These are phyloP conservation scores for Turritopsis dohrnii DNA, from an alignment of 30 jellyfish, hydroid and myxozoan genomes.

Conservation along the genomic window DNA sequence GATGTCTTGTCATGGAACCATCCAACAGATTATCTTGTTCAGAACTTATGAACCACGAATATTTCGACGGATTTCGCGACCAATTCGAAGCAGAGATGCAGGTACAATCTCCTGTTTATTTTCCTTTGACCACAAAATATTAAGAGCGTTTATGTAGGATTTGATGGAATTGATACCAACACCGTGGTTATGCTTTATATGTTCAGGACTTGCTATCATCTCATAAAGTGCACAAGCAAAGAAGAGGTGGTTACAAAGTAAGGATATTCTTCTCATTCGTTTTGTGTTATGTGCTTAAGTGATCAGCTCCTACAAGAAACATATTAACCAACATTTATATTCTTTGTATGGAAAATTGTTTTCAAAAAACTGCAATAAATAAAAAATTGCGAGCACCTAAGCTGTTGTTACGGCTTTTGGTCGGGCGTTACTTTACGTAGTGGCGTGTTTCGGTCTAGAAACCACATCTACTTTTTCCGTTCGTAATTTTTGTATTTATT, in stretches of 20 bases:
- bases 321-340: too few species aligned
- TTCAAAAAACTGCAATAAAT: too few species aligned
- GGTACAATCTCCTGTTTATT: slow-evolving; percentile 30
- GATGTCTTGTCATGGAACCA: slow-evolving; percentile 90
- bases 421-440: too few species aligned
- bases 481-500: too few species aligned
- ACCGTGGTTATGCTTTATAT: neutral
- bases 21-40: slow-evolving; percentile 73
- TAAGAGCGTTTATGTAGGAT: neutral
- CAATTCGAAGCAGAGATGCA: slow-evolving; percentile 73
- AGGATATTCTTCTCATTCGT: too few species aligned
- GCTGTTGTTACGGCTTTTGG: too few species aligned
- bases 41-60: slow-evolving; percentile 68
- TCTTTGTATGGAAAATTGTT: too few species aligned
- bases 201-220: neutral
- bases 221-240: slow-evolving; percentile 34
- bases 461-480: too few species aligned
- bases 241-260: slow-evolving; percentile 61
- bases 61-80: slow-evolving; percentile 55
- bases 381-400: too few species aligned
- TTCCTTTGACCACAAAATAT: neutral
- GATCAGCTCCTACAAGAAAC: too few species aligned
- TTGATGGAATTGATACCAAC: slow-evolving; percentile 13
- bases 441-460: too few species aligned
- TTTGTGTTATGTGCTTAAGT: too few species aligned